Evolutionary conservation across 2,888 invertebrate genomes (phyloP).

Genomic region (Nineta flava): DNA sequence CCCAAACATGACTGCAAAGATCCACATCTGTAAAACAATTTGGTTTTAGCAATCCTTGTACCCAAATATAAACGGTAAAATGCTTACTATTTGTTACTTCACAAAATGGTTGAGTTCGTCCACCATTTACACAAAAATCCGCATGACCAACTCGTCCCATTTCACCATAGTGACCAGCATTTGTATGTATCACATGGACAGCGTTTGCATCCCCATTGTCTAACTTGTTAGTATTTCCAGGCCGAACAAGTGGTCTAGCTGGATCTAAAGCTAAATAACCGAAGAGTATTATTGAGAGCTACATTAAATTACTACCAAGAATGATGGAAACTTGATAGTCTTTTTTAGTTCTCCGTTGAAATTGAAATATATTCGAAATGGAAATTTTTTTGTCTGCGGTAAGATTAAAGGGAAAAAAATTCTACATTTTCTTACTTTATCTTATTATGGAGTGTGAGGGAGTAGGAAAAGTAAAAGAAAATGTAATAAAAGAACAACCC

Average conservation of each 20-base stretch:
- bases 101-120: slow-evolving; percentile 60
- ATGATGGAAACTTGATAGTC: neutral
- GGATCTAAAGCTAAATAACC: slow-evolving; percentile 48
- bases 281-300: slow-evolving; percentile 3
- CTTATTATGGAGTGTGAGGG: too few relatives aligned
- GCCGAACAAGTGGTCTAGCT: slow-evolving; percentile 52
- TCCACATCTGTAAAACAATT: slow-evolving; percentile 39
- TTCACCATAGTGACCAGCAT: slow-evolving; percentile 66
- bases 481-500: too few relatives aligned
- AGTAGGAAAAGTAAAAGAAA: too few relatives aligned
- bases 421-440: too few relatives aligned
- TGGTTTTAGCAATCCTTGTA: too few relatives aligned
- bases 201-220: slow-evolving; percentile 60
- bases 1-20: slow-evolving; percentile 66
- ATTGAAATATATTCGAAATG: too few relatives aligned
- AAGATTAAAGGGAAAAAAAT: too few relatives aligned
- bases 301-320: neutral
- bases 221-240: slow-evolving; percentile 42
- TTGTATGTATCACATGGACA: slow-evolving; percentile 64
- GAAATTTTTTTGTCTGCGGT: too few relatives aligned
- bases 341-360: too few relatives aligned
- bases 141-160: slow-evolving; percentile 56
- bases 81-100: slow-evolving; percentile 48
- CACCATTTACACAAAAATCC: slow-evolving; percentile 68
- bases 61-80: neutral